Conservation (phyloP, 2,113 vertebrate genomes). For the Myotis brandtii region DNA sequence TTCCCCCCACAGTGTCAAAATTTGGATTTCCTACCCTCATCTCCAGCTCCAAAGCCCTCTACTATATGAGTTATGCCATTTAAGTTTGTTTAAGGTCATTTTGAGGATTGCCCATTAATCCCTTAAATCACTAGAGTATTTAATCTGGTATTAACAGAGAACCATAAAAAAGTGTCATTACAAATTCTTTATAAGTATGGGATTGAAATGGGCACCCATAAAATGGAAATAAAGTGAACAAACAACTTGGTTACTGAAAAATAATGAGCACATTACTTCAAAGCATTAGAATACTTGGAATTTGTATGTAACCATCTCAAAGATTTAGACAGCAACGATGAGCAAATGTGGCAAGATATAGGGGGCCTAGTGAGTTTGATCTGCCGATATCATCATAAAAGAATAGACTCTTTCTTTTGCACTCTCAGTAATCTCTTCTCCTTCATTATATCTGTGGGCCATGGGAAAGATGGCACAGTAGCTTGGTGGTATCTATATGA, state of each 20-base stretch:
- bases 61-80: background rate
- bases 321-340: background rate
- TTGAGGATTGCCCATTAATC: conserved; percentile 54
- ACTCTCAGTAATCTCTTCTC: background rate
- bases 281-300: background rate
- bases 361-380: background rate
- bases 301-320: background rate
- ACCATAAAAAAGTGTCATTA: conserved; percentile 17
- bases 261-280: background rate
- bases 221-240: conserved; percentile 7
- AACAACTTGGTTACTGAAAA: conserved; percentile 6
- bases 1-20: background rate
- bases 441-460: background rate
- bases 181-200: background rate
- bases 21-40: background rate
- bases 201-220: conserved; percentile 1
- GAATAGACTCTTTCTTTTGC: background rate
- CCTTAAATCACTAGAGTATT: background rate
- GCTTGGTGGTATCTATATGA: background rate
- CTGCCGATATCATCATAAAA: background rate
- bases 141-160: conserved; percentile 74
- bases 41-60: background rate
- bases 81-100: conserved; percentile 55
- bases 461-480: background rate
- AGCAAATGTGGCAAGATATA: background rate